Conservation (phyloP, 2,113 vertebrate genomes). For the Plecotus auritus region DNA sequence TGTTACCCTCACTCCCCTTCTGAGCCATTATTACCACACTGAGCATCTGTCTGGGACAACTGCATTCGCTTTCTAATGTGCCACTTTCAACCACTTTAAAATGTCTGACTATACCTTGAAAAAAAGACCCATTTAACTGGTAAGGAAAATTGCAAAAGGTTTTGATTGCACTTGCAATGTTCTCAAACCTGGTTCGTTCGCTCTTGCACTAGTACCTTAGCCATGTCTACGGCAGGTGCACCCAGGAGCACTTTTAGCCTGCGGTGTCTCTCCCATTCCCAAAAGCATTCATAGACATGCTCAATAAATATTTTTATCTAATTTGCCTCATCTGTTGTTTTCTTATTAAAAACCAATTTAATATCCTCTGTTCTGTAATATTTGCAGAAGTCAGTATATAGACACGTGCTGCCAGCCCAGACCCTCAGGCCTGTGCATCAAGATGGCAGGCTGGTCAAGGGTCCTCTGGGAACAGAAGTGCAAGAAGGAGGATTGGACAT, state of each 20-base stretch:
- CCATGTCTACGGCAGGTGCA: neutral
- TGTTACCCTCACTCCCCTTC: neutral
- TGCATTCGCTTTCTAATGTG: neutral
- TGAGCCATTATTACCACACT: neutral
- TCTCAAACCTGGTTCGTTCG: neutral
- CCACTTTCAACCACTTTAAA: neutral
- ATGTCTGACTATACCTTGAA: neutral
- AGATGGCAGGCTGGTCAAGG: conserved; percentile 78
- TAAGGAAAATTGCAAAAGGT: neutral
- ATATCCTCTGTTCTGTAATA: conserved; percentile 55
- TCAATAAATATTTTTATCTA: conserved; percentile 61
- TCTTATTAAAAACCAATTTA: conserved; percentile 64
- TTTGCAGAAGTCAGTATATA: conserved; percentile 70
- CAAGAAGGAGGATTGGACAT: conserved; percentile 81
- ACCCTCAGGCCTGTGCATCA: conserved; percentile 78
- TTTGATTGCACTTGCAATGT: neutral
- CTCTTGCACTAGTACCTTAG: neutral
- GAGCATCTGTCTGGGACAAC: neutral
- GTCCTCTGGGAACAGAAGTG: conserved; percentile 74
- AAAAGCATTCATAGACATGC: neutral
- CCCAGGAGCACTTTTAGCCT: neutral
- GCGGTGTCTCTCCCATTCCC: conserved; percentile 20
- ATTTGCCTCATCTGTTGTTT: conserved; percentile 68
- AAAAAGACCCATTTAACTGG: neutral
- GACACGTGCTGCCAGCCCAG: conserved; percentile 74